Percentiles rank a stretch among this genome's conserved stretches.
Evolutionary conservation across 2,797 vertebrate genomes (phyloP).

Genomic region (Balearica regulorum): DNA sequence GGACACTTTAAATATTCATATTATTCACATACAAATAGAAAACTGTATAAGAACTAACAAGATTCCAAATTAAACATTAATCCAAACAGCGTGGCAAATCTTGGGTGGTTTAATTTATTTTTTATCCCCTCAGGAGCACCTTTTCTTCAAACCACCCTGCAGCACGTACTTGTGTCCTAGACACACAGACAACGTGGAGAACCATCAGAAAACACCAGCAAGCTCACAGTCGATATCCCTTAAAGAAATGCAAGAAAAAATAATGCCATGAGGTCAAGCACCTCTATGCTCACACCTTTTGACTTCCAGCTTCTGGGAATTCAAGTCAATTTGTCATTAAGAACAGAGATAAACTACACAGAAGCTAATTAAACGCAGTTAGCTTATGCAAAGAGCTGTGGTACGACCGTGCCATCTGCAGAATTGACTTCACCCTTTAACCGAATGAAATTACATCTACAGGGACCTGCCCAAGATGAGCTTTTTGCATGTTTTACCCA

Average conservation of each 20-base stretch:
- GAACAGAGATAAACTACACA: not conserved
- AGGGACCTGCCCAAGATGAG: not conserved
- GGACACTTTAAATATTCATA: not conserved
- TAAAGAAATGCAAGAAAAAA: not conserved
- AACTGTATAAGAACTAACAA: not conserved
- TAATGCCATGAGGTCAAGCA: not conserved
- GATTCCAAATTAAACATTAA: not conserved
- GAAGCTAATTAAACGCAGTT: not conserved
- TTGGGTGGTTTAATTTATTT: not conserved
- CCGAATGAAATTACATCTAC: not conserved
- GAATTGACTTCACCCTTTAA: not conserved
- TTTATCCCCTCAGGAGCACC: fast-evolving
- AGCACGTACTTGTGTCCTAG: not conserved
- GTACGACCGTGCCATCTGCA: not conserved
- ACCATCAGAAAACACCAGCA: not conserved
- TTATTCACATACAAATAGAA: not conserved
- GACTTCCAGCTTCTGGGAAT: not conserved
- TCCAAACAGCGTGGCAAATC: not conserved
- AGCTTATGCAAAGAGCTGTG: not conserved
- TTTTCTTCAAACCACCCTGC: not conserved
- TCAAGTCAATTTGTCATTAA: not conserved
- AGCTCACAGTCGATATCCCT: not conserved
- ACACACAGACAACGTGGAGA: not conserved
- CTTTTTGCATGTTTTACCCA: not conserved
- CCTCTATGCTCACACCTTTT: not conserved